phyloP scores from a whole-genome alignment of 2,797 vertebrate species.

The Hoplostethus mediterraneus region DNA sequence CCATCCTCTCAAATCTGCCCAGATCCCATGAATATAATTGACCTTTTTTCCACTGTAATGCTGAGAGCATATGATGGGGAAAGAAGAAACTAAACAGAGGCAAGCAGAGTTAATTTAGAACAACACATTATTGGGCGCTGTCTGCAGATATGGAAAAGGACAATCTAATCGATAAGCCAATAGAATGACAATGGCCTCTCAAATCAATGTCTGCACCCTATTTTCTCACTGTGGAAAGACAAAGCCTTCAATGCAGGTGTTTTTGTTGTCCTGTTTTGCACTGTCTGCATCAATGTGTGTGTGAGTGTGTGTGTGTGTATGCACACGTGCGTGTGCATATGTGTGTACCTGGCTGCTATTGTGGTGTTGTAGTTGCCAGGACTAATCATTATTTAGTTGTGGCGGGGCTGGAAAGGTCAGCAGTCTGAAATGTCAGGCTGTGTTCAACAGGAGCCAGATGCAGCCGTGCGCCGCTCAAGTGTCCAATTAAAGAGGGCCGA shows the following conservation, averaged over 20 bases:
- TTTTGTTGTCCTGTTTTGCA: slow-evolving; percentile 64
- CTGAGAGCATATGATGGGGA: slow-evolving; percentile 76
- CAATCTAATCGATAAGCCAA: slow-evolving; percentile 92
- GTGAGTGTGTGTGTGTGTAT: slow-evolving; percentile 20
- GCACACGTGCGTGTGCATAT: slow-evolving; percentile 69
- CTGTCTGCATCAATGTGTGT: slow-evolving; percentile 46
- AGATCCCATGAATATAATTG: slow-evolving; percentile 97
- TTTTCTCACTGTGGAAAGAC: slow-evolving; percentile 91
- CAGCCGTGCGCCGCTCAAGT: slow-evolving; percentile 88
- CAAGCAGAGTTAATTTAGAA: slow-evolving; percentile 95
- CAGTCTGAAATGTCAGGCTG: slow-evolving; percentile 99
- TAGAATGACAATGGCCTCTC: slow-evolving; percentile 93
- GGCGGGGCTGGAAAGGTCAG: slow-evolving; percentile 97
- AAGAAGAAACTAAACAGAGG: slow-evolving; percentile 86
- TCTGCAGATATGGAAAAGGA: slow-evolving; percentile 95
- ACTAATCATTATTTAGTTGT: slow-evolving; percentile 98
- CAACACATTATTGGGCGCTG: slow-evolving; percentile 91
- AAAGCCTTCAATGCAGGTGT: slow-evolving; percentile 71
- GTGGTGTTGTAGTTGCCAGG: slow-evolving; percentile 93
- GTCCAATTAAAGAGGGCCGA: slow-evolving; percentile 97
- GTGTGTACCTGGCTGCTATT: slow-evolving; percentile 79
- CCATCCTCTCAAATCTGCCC: slow-evolving; percentile 87
- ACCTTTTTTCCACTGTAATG: slow-evolving; percentile 95
- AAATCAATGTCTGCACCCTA: slow-evolving; percentile 95
- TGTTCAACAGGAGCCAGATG: slow-evolving; percentile 92